Conservation (phyloP, 2,113 vertebrate species). For the Capricornis sumatraensis region DNA sequence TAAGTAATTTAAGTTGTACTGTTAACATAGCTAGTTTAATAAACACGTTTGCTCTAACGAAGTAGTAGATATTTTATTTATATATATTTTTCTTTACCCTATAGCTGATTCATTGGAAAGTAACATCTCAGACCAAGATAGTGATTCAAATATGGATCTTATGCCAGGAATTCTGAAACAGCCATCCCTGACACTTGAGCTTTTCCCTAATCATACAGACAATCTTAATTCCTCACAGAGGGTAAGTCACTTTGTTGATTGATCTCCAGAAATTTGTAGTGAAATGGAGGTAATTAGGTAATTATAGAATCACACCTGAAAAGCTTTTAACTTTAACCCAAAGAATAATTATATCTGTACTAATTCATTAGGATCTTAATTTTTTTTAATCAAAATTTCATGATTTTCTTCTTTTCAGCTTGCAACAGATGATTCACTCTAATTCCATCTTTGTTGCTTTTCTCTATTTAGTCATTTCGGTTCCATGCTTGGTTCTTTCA, state of each 20-base stretch:
- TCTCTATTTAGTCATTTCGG: background rate
- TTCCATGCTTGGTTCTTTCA: background rate
- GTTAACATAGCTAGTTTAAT: background rate
- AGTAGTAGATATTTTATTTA: conserved; percentile 14
- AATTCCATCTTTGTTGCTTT: background rate
- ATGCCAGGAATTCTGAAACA: conserved; percentile 89
- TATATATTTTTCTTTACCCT: conserved; percentile 39
- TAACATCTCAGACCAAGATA: conserved; percentile 90
- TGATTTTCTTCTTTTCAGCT: conserved; percentile 13
- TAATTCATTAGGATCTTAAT: conserved; percentile 20
- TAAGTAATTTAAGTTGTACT: background rate
- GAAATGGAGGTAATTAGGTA: background rate
- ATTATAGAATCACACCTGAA: conserved; percentile 25
- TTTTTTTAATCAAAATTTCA: conserved; percentile 1
- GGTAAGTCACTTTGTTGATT: conserved; percentile 78
- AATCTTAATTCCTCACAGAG: conserved; percentile 90
- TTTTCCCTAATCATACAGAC: conserved; percentile 93
- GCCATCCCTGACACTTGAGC: conserved; percentile 91
- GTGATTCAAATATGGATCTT: conserved; percentile 90
- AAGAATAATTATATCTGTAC: background rate
- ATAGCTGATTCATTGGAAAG: conserved; percentile 92
- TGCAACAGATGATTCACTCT: conserved; percentile 9
- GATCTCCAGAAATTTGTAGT: conserved; percentile 20
- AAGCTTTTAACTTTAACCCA: conserved; percentile 12
- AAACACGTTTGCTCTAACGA: background rate